These are phyloP conservation scores for Bombus ignitus DNA, from an alignment of 1,140 invertebrate genomes.

Conservation along the genomic window DNA sequence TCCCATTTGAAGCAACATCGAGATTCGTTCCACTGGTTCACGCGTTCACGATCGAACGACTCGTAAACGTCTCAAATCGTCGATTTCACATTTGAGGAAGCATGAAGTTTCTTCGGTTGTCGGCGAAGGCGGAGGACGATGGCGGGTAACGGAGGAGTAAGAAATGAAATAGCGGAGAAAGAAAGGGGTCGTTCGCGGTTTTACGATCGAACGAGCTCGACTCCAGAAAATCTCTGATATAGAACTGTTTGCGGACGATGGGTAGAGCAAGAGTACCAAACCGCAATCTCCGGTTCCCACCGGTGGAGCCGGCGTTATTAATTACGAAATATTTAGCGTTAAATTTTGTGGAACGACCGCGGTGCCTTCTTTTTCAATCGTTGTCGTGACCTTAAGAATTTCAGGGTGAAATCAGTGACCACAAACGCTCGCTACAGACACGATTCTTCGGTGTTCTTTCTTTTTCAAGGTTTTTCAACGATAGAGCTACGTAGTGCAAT, in stretches of 20 bases:
- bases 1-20: neutral
- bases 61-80: conserved; percentile 27
- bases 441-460: neutral
- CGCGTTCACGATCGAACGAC: conserved; percentile 35
- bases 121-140: neutral
- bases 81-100: conserved; percentile 51
- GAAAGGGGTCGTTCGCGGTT: conserved; percentile 51
- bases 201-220: conserved; percentile 62
- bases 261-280: conserved; percentile 69
- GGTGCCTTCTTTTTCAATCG: conserved; percentile 42
- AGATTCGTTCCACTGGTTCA: conserved; percentile 9
- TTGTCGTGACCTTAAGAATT: conserved; percentile 21
- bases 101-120: conserved; percentile 35
- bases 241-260: conserved; percentile 59
- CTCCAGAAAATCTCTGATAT: conserved; percentile 59
- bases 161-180: conserved; percentile 15
- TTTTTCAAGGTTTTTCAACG: neutral
- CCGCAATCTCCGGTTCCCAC: conserved; percentile 80
- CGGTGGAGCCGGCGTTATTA: conserved; percentile 74
- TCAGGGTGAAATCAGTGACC: conserved; percentile 51
- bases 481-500: no score
- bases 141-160: neutral
- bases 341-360: conserved; percentile 79
- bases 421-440: conserved; percentile 45
- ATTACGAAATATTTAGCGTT: conserved; percentile 78